Conservation (phyloP, 2,888 invertebrate species). For the Cheilosia vernalis region DNA sequence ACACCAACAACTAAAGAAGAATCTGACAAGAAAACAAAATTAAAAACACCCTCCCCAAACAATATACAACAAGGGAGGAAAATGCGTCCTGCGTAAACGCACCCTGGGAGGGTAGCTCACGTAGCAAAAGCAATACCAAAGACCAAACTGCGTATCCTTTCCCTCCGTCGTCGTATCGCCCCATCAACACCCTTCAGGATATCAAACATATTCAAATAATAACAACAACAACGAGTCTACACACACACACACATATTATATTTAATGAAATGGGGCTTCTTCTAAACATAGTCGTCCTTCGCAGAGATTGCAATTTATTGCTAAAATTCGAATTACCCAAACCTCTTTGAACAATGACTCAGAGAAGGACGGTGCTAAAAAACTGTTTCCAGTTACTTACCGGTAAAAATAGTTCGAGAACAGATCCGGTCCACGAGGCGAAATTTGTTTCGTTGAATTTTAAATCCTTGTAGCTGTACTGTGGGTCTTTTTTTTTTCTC, state of each 20-base stretch:
- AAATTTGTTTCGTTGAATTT: slow-evolving; percentile 2
- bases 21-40: slow-evolving; percentile 31
- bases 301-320: neutral
- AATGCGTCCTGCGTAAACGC: slow-evolving; percentile 73
- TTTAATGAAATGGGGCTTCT: slow-evolving; percentile 39
- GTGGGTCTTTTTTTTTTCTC: neutral
- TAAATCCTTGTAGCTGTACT: neutral
- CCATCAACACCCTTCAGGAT: slow-evolving; percentile 38
- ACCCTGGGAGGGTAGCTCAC: slow-evolving; percentile 61
- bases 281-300: slow-evolving; percentile 8
- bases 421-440: neutral
- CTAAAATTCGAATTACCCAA: neutral
- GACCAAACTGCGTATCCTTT: slow-evolving; percentile 52
- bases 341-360: too few species aligned
- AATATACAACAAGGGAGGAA: slow-evolving; percentile 47
- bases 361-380: too few species aligned
- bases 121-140: neutral
- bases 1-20: slow-evolving; percentile 10
- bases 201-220: slow-evolving; percentile 11
- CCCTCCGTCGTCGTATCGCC: neutral
- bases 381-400: slow-evolving; percentile 30
- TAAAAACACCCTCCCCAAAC: slow-evolving; percentile 58
- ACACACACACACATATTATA: neutral
- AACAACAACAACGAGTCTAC: slow-evolving; percentile 28
- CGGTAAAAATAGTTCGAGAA: neutral